phyloP scores from a whole-genome alignment of 64 coral and sea anemone genomes.

The Dendrophyllia cribrosa region DNA sequence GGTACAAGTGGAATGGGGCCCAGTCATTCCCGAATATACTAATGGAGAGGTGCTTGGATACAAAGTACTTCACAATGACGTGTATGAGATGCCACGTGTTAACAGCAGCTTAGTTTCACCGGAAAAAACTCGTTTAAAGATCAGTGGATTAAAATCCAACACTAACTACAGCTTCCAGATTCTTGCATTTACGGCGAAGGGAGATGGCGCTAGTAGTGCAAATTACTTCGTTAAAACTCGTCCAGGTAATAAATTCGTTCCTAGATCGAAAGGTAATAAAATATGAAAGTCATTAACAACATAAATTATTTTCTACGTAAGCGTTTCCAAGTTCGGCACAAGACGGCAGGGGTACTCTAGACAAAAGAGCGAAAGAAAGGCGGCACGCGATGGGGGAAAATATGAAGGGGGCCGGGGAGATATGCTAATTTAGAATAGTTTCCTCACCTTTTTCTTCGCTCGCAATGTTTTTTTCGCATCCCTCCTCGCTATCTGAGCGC shows the following conservation, averaged over 20 bases:
- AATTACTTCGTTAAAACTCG: not conserved
- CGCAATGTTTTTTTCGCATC: too few species aligned
- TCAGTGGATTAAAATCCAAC: not conserved
- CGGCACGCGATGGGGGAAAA: too few species aligned
- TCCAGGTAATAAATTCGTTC: not conserved
- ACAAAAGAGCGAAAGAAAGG: too few species aligned
- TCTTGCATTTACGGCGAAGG: conserved; percentile 11
- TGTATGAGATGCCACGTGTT: not conserved
- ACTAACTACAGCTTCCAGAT: not conserved
- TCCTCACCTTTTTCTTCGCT: too few species aligned
- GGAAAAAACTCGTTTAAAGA: not conserved
- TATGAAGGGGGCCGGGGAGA: too few species aligned
- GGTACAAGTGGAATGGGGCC: not conserved
- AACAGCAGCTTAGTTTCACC: not conserved
- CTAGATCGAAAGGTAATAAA: too few species aligned
- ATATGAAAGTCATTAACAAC: too few species aligned
- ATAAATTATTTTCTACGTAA: too few species aligned
- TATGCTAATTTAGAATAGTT: too few species aligned
- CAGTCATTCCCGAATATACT: not conserved
- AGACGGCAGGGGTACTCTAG: too few species aligned
- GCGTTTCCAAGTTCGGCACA: too few species aligned
- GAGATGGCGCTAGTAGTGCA: not conserved
- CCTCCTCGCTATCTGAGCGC: too few species aligned
- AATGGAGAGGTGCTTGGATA: conserved; percentile 17
- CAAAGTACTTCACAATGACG: not conserved